A percentile compares a stretch with the other conserved stretches of the same genome.
These are phyloP conservation scores for Hylaeus volcanicus DNA, from an alignment of 1,140 invertebrate genomes.

Conservation along the genomic window DNA sequence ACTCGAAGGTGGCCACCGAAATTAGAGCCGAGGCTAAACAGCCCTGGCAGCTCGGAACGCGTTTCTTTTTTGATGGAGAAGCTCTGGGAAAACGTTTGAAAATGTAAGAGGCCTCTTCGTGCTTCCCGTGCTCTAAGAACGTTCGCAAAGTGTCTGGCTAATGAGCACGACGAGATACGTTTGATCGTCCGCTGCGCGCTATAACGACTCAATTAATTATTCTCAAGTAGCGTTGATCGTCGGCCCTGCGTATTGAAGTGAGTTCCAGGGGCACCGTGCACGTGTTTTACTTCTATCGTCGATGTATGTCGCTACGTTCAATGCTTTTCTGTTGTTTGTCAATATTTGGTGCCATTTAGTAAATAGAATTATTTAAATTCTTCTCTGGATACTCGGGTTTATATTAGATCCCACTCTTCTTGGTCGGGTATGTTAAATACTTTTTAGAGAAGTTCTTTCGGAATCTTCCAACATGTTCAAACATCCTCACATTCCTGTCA, in stretches of 20 bases:
- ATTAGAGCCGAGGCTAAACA: neutral
- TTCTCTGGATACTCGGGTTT: no score
- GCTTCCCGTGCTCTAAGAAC: conserved; percentile 10
- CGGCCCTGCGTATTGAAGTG: conserved; percentile 27
- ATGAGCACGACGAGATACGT: conserved; percentile 53
- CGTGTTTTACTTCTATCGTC: conserved; percentile 9
- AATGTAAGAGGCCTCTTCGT: conserved; percentile 7
- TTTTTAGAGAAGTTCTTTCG: no score
- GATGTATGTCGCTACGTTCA: neutral
- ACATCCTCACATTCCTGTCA: no score
- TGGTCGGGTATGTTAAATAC: no score
- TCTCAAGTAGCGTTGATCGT: conserved; percentile 62
- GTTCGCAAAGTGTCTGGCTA: conserved; percentile 39
- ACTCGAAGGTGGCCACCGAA: no score
- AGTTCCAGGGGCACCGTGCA: conserved; percentile 22
- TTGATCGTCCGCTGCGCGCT: conserved; percentile 53
- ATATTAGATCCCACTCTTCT: no score
- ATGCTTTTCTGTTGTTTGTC: neutral
- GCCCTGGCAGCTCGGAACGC: neutral
- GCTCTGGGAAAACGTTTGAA: neutral
- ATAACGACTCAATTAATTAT: conserved; percentile 64
- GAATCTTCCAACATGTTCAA: no score
- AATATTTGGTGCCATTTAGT: no score
- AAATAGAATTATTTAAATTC: no score
- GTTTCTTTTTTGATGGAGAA: neutral